phyloP scores from a whole-genome alignment of 2,888 invertebrate genomes.

The Eucera pruinosa region DNA sequence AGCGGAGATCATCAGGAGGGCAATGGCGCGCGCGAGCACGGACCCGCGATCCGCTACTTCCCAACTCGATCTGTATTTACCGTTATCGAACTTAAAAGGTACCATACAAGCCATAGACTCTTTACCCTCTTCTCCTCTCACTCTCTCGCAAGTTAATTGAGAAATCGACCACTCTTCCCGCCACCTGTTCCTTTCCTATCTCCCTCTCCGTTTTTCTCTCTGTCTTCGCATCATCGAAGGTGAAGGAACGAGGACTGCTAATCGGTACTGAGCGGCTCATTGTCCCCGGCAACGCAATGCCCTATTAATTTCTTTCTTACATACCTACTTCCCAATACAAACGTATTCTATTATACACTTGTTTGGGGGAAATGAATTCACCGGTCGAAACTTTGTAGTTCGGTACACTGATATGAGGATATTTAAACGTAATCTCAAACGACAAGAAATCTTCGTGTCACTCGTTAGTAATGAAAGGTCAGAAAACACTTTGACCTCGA shows the following conservation, averaged over 20 bases:
- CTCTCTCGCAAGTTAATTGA: constrained; percentile 56
- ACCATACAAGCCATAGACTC: constrained; percentile 59
- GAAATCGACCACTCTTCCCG: constrained; percentile 56
- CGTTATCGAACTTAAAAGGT: constrained; percentile 69
- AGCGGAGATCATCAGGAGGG: constrained; percentile 42
- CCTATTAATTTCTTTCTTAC: not conserved
- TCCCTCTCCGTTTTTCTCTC: not conserved
- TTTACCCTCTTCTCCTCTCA: not conserved
- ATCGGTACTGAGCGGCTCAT: constrained; percentile 18
- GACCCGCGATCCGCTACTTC: constrained; percentile 56
- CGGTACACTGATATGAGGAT: too few species aligned
- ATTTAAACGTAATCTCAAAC: too few species aligned
- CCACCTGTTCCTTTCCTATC: not conserved
- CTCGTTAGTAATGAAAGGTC: too few species aligned
- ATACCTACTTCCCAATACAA: not conserved
- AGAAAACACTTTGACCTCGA: not conserved
- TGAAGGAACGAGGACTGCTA: not conserved
- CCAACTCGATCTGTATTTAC: constrained; percentile 68
- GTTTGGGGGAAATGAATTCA: not conserved
- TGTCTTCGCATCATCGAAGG: not conserved
- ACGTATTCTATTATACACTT: not conserved
- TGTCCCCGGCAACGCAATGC: not conserved
- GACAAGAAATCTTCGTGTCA: too few species aligned
- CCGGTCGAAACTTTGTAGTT: too few species aligned
- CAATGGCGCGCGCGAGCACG: constrained; percentile 47